Evolutionary conservation across 2,113 vertebrate genomes (phyloP).

Genomic region (Gorsachius goisagi): DNA sequence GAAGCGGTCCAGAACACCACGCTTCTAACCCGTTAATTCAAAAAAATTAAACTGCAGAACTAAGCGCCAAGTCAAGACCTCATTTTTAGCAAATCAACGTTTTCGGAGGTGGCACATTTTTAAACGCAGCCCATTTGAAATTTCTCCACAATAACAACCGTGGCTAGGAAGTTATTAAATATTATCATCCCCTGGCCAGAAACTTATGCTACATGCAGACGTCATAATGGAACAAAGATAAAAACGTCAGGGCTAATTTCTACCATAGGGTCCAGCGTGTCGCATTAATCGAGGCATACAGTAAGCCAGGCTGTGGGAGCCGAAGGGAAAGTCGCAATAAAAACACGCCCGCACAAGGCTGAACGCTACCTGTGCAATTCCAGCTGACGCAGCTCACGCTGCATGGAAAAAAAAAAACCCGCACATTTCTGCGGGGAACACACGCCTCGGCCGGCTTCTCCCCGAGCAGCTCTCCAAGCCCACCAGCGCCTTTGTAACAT

Average conservation of each 20-base stretch:
- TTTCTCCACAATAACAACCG: neutral
- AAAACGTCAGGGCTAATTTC: neutral
- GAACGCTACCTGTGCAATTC: neutral
- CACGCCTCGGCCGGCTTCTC: too few relatives aligned
- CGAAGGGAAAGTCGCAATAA: neutral
- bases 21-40: neutral
- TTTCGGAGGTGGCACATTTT: neutral
- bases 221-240: neutral
- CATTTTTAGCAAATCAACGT: neutral
- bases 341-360: neutral
- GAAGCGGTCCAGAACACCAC: neutral
- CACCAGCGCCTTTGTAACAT: neutral
- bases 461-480: neutral
- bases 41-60: conserved; percentile 15
- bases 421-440: neutral
- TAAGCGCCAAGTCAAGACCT: neutral
- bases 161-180: conserved; percentile 29
- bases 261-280: neutral
- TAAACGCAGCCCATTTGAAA: neutral
- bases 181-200: neutral
- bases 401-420: neutral
- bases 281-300: neutral
- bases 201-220: neutral
- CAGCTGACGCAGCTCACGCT: neutral
- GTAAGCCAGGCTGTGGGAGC: neutral